Percentiles rank a stretch among this genome's conserved stretches.
These are phyloP conservation scores for Microcebus murinus DNA, from an alignment of 2,113 vertebrate genomes.

Conservation along the genomic window DNA sequence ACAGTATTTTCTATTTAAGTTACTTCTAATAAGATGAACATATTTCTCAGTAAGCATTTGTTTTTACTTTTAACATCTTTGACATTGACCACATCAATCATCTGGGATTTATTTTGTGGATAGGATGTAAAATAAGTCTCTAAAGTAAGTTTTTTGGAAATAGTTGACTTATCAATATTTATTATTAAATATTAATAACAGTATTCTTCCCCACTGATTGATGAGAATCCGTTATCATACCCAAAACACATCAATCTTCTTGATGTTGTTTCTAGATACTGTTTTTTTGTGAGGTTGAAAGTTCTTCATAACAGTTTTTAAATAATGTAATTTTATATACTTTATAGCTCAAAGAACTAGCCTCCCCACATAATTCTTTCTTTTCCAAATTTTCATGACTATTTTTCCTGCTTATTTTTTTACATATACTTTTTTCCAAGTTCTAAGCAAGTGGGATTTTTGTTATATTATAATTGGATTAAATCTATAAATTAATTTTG, in stretches of 20 bases:
- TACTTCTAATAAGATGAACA: background rate
- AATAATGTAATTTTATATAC: background rate
- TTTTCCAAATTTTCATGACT: background rate
- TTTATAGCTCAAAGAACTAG: background rate
- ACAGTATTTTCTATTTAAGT: background rate
- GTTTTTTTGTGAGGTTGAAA: background rate
- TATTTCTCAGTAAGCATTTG: background rate
- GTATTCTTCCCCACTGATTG: background rate
- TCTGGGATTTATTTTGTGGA: background rate
- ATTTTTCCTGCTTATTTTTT: background rate
- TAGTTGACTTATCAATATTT: background rate
- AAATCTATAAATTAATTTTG: background rate
- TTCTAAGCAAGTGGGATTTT: background rate
- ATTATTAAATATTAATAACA: background rate
- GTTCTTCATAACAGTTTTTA: background rate
- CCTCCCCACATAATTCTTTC: background rate
- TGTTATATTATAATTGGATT: background rate
- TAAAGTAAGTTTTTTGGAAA: background rate
- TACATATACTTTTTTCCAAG: background rate
- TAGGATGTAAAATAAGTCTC: background rate
- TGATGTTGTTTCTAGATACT: background rate
- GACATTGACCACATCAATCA: background rate
- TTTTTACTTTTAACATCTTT: conserved; percentile 6
- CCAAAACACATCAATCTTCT: background rate
- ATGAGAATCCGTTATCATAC: background rate